Percentiles rank a stretch among this genome's conserved stretches.
These are phyloP conservation scores for Hestina assimilis DNA, from an alignment of 1,140 invertebrate genomes.

Conservation along the genomic window DNA sequence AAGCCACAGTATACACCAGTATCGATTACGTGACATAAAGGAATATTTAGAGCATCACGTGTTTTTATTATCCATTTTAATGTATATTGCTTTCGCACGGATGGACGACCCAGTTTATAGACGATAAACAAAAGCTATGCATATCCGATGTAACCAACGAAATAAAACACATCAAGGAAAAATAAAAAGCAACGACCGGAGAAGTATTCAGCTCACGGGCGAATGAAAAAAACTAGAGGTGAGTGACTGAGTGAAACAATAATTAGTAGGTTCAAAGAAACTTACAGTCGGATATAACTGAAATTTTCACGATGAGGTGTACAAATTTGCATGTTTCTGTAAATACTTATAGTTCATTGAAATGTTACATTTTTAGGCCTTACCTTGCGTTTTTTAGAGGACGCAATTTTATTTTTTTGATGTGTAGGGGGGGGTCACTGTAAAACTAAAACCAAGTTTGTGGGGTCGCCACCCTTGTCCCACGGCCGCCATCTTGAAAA, in stretches of 20 bases:
- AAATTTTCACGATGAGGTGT: not conserved
- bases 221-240: conserved; percentile 2
- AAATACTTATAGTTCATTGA: too few species aligned
- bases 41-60: conserved; percentile 23
- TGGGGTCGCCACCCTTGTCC: too few species aligned
- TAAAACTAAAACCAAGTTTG: too few species aligned
- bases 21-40: conserved; percentile 20
- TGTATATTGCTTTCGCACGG: conserved; percentile 28
- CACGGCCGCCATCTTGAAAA: too few species aligned
- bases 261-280: conserved; percentile 3
- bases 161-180: conserved; percentile 2
- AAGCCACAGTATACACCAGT: not conserved
- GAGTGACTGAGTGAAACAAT: conserved; percentile 2
- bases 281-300: not conserved
- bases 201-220: conserved; percentile 3
- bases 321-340: not conserved
- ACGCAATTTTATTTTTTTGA: too few species aligned
- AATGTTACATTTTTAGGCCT: too few species aligned
- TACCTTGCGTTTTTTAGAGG: too few species aligned
- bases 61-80: conserved; percentile 38
- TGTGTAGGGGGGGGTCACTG: too few species aligned
- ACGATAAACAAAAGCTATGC: conserved; percentile 39
- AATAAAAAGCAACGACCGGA: conserved; percentile 19
- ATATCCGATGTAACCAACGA: conserved; percentile 16
- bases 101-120: conserved; percentile 38